A percentile compares a stretch with the other conserved stretches of the same genome.
Evolutionary conservation across 1,140 invertebrate species (phyloP).

Genomic region (Lucilia cuprina): DNA sequence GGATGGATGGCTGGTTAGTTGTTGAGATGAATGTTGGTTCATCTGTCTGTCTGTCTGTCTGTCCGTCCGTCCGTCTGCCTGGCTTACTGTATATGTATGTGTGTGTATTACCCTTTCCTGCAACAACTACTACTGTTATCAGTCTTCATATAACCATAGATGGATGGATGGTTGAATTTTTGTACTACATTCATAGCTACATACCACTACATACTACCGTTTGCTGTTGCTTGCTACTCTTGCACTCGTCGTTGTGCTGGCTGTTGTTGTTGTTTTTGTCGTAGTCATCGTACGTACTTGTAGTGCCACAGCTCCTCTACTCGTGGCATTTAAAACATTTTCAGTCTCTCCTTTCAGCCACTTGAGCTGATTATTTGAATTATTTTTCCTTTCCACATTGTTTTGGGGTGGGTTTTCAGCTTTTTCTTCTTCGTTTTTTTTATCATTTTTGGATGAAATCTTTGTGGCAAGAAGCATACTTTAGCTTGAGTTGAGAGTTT

Average conservation of each 20-base stretch:
- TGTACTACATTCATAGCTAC: not conserved
- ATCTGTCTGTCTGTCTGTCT: too few relatives aligned
- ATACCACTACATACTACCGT: not conserved
- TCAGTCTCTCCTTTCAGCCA: constrained; percentile 27
- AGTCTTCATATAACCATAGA: too few relatives aligned
- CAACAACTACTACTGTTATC: not conserved
- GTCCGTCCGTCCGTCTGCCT: too few relatives aligned
- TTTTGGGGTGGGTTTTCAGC: constrained; percentile 17
- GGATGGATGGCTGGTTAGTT: not conserved
- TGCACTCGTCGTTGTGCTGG: too few relatives aligned
- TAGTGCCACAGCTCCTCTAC: not conserved
- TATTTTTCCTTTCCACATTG: constrained; percentile 30
- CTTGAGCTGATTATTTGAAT: constrained; percentile 34
- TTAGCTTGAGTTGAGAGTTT: constrained; percentile 21
- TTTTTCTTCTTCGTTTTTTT: not conserved
- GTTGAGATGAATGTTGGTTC: not conserved
- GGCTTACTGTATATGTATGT: not conserved
- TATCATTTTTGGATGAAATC: not conserved
- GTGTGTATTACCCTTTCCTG: constrained; percentile 12
- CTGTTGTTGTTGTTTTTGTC: too few relatives aligned
- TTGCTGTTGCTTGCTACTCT: not conserved
- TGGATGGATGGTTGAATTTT: too few relatives aligned
- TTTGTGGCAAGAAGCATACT: constrained; percentile 30
- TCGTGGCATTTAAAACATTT: constrained; percentile 23
- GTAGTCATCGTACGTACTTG: not conserved